Evolutionary conservation across 2,113 vertebrate species (phyloP), one percentile per base, ranked within the genome.

Genomic region (Atlantisia rogersi): DNA sequence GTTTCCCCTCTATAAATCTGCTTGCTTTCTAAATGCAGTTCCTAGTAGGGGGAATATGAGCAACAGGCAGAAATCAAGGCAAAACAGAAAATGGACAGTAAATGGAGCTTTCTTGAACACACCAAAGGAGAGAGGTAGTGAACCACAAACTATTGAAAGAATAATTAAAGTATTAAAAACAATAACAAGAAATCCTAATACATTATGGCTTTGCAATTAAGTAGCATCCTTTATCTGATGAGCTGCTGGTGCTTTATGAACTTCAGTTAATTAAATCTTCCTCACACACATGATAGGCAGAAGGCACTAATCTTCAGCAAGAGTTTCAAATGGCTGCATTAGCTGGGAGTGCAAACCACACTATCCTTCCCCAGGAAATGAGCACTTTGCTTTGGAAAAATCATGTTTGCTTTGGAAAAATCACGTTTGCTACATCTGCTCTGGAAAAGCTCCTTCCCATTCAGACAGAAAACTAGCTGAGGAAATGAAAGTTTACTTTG

Each of bases 241-340:
- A 73, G 19, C 13, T 93, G 29, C 58, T 77, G 78, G 76, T 86
- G 12, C 69, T 84, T 86, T 74, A 85, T 3, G 2, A 88, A 88
- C 31, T 59, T 71, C 65, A 58, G 26, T 76, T 91, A 88, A 95
- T 90, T 92, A 85, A 88, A 90, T 71, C 42, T 86, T 95, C 58
- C 44, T 86, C 76, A 79, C 1, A 1, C 68, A 78, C 60, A 65
- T 6, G 39, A 19, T 50, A 60, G 35, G 39, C 53, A 88, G 76
- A 81, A 96, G 65, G 48, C 58, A 80, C 42, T 71, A 90, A 94
- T 84, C 67, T 93, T 50, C 73, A 83, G 64, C n/a, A 63, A 82
- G 55, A 19, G 37, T 86, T 88, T 82, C 48, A 91, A 90, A 94
- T 74, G 17, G 35, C 68, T 78, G 18, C 46, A 53, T 80, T 86